Percentiles rank a stretch among this genome's conserved stretches.
These are phyloP conservation scores for Zaprionus lachaisei DNA, from an alignment of 1,140 invertebrate genomes.

Conservation along the genomic window DNA sequence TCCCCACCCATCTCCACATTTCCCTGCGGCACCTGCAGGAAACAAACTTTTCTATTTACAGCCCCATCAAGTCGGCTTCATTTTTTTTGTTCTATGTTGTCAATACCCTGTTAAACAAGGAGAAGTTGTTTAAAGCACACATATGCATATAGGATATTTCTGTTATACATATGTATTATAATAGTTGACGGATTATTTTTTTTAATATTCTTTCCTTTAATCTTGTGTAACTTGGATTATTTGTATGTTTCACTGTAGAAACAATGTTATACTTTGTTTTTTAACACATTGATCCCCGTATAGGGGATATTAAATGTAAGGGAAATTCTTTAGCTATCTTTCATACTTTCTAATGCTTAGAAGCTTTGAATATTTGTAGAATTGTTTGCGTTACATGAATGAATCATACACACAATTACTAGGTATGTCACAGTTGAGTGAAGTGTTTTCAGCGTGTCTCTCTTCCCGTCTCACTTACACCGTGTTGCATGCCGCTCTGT, in stretches of 20 bases:
- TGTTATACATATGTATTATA: too few species aligned
- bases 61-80: slow-evolving; percentile 69
- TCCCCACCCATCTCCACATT: background rate
- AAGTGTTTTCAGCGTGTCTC: background rate
- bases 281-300: too few species aligned
- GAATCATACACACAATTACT: background rate
- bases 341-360: too few species aligned
- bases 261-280: too few species aligned
- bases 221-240: too few species aligned
- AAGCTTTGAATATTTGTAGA: too few species aligned
- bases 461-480: background rate
- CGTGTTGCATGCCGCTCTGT: slow-evolving; percentile 1
- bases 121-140: background rate
- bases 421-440: background rate
- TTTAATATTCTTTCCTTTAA: too few species aligned
- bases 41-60: slow-evolving; percentile 75
- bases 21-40: slow-evolving; percentile 45
- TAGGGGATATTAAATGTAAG: too few species aligned
- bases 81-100: slow-evolving; percentile 59
- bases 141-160: background rate
- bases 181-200: background rate
- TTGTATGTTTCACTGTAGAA: too few species aligned
- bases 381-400: too few species aligned
- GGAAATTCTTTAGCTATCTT: too few species aligned
- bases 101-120: slow-evolving; percentile 14